A percentile compares a stretch with the other conserved stretches of the same genome.
Conservation (phyloP, 1,140 invertebrate species). For the Muscidifurax raptorellus region DNA sequence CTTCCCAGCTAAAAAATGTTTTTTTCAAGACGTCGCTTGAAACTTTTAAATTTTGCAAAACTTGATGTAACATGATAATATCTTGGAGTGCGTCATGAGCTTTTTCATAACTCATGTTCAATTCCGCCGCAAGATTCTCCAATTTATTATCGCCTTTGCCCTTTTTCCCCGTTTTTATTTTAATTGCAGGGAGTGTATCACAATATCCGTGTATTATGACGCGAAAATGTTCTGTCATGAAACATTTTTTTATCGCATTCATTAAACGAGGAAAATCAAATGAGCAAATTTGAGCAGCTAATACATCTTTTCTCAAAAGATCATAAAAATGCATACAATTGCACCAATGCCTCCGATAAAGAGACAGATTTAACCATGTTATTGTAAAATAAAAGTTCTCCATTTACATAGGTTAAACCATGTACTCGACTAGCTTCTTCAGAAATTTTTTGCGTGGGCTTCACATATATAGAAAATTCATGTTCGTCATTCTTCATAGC, state of each 20-base stretch:
- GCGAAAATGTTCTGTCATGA: constrained; percentile 45
- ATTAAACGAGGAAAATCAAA: constrained; percentile 46
- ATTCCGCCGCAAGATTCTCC: constrained; percentile 37
- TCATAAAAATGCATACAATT: constrained; percentile 47
- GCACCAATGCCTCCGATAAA: constrained; percentile 37
- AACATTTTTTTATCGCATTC: constrained; percentile 31
- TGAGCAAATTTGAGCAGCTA: constrained; percentile 40
- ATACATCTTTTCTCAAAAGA: constrained; percentile 40
- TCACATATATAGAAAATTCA: constrained; percentile 47
- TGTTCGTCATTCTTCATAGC: too few species aligned
- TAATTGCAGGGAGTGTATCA: constrained; percentile 44
- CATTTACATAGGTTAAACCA: constrained; percentile 28
- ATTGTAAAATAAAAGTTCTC: constrained; percentile 30
- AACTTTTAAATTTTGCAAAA: constrained; percentile 32
- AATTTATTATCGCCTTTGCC: constrained; percentile 31
- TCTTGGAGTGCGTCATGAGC: constrained; percentile 47
- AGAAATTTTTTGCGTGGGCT: constrained; percentile 42
- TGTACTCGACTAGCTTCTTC: constrained; percentile 42
- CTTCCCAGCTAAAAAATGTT: constrained; percentile 28
- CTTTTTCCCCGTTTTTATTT: constrained; percentile 22
- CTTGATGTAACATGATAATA: constrained; percentile 42
- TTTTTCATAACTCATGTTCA: constrained; percentile 11
- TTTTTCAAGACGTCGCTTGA: constrained; percentile 21
- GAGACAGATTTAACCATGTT: constrained; percentile 27
- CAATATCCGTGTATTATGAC: constrained; percentile 42